A percentile compares a stretch with the other conserved stretches of the same genome.
phyloP scores from a whole-genome alignment of 2,797 vertebrate genomes.

The Danio kyathit region DNA sequence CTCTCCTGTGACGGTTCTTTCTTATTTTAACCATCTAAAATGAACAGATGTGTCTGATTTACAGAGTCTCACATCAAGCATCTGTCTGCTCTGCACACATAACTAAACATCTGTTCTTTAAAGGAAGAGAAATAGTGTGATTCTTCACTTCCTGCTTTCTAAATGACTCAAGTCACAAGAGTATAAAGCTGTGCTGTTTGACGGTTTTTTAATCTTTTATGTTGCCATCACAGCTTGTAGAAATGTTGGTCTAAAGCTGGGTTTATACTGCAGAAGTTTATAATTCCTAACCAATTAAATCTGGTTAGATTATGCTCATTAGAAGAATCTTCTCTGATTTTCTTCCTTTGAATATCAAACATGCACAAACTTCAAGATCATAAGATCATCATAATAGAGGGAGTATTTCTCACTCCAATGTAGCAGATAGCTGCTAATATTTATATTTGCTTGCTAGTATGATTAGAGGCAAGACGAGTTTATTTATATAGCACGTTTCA shows the following conservation, averaged over 20 bases:
- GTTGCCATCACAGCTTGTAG: neutral
- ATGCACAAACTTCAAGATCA: too few relatives aligned
- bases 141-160: slow-evolving; percentile 43
- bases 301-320: too few relatives aligned
- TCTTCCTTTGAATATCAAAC: too few relatives aligned
- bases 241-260: neutral
- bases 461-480: too few relatives aligned
- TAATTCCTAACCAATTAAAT: too few relatives aligned
- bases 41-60: slow-evolving; percentile 1
- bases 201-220: neutral
- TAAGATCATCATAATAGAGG: too few relatives aligned
- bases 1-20: neutral
- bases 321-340: too few relatives aligned
- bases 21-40: slow-evolving; percentile 5
- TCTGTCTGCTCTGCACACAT: neutral
- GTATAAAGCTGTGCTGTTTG: slow-evolving; percentile 13
- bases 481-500: too few relatives aligned
- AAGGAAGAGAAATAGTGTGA: slow-evolving; percentile 31
- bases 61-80: neutral
- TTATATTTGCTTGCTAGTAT: too few relatives aligned
- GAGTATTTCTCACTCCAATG: too few relatives aligned
- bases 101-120: slow-evolving; percentile 6
- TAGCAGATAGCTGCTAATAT: too few relatives aligned
- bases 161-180: slow-evolving; percentile 41
- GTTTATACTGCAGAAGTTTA: too few relatives aligned